Conservation (phyloP, 2,888 invertebrate genomes). For the Eutolmus rufibarbis region DNA sequence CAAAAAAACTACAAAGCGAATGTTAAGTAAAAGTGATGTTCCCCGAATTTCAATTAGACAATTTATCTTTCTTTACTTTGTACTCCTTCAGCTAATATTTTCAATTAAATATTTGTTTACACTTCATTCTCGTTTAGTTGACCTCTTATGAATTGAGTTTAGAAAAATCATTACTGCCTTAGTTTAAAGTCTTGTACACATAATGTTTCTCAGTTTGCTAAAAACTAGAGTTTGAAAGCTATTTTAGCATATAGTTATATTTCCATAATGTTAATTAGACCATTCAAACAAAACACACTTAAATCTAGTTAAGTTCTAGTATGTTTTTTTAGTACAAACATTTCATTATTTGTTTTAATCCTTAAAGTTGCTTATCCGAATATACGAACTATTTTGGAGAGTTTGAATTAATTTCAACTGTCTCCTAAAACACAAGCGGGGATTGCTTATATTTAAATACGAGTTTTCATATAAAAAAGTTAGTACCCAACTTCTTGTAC, state of each 20-base stretch:
- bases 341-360: not conserved
- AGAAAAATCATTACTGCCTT: not conserved
- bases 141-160: not conserved
- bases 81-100: conserved; percentile 4
- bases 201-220: not conserved
- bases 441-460: not conserved
- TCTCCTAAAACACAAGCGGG: not conserved
- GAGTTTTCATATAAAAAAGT: not conserved
- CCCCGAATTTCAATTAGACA: conserved; percentile 10
- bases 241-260: not conserved
- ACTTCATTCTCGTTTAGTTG: not conserved
- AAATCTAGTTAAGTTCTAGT: not conserved
- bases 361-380: not conserved
- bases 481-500: too few species aligned
- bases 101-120: not conserved
- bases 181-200: not conserved
- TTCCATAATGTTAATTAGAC: not conserved
- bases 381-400: not conserved
- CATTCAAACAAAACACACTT: not conserved
- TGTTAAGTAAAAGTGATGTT: conserved; percentile 18
- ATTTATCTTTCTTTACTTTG: not conserved
- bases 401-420: not conserved
- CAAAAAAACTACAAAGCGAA: conserved; percentile 39
- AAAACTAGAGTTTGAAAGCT: not conserved
- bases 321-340: not conserved